These are phyloP conservation scores for Macroglossus sobrinus DNA, from an alignment of 2,113 vertebrate genomes.

Conservation along the genomic window DNA sequence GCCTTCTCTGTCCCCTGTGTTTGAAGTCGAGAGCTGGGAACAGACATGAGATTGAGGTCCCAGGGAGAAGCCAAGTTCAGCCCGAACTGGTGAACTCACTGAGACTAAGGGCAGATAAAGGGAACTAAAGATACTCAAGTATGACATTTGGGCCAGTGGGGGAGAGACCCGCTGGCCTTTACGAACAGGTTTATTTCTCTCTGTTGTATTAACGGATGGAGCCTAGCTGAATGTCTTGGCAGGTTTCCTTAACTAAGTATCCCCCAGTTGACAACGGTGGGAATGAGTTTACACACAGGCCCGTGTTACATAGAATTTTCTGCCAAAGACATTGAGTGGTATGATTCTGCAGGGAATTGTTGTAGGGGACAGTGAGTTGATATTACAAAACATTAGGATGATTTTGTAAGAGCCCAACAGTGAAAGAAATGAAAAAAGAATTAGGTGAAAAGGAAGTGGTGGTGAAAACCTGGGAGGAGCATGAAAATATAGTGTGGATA, in stretches of 20 bases:
- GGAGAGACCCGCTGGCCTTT: not conserved
- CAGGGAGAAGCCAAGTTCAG: conserved; percentile 59
- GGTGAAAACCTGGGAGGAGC: conserved; percentile 24
- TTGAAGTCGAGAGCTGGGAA: conserved; percentile 72
- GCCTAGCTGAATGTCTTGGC: conserved; percentile 36
- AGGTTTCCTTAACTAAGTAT: conserved; percentile 71
- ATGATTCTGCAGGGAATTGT: not conserved
- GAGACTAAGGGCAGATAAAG: conserved; percentile 60
- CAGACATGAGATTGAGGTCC: conserved; percentile 58
- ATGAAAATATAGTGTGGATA: not conserved
- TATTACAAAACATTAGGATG: conserved; percentile 37
- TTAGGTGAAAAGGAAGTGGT: not conserved
- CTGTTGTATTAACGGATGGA: not conserved
- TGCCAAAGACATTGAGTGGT: conserved; percentile 55
- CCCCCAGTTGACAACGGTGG: conserved; percentile 74
- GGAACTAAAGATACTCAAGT: conserved; percentile 53
- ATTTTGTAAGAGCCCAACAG: conserved; percentile 44
- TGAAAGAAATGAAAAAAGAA: conserved; percentile 13
- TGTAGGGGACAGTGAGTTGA: not conserved
- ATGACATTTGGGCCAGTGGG: conserved; percentile 13
- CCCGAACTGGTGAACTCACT: conserved; percentile 66
- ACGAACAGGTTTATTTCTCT: not conserved
- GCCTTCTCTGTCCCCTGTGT: conserved; percentile 42
- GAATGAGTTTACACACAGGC: conserved; percentile 50
- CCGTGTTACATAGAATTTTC: conserved; percentile 71